Evolutionary conservation across 2,888 invertebrate genomes (phyloP).

Genomic region (Standfussiana lucernea): DNA sequence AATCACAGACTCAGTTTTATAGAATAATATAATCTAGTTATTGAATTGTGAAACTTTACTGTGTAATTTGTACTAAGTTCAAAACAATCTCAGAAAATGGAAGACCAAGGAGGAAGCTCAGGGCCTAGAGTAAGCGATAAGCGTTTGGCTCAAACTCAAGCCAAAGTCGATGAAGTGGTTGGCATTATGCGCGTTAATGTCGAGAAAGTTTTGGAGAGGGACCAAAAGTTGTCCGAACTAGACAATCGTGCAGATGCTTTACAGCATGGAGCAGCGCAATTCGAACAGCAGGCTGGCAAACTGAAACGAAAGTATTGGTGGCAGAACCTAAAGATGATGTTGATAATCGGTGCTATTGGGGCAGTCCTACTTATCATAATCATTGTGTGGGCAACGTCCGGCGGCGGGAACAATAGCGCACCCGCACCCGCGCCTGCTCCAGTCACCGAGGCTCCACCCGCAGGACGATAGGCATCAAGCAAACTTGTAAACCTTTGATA

Average conservation of each 20-base stretch:
- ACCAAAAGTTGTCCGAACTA: conserved; percentile 98
- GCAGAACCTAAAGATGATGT: conserved; percentile 99
- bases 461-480: conserved; percentile 78
- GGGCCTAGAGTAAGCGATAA: conserved; percentile 88
- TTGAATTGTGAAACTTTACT: conserved; percentile 25
- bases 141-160: conserved; percentile 89
- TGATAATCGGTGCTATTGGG: conserved; percentile 96
- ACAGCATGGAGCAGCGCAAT: conserved; percentile 98
- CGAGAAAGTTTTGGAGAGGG: conserved; percentile 98
- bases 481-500: conserved; percentile 62
- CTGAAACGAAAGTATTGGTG: conserved; percentile 99
- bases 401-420: conserved; percentile 62
- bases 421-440: conserved; percentile 71
- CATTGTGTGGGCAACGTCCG: conserved; percentile 91
- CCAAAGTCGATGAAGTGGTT: conserved; percentile 93
- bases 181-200: conserved; percentile 99
- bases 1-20: conserved; percentile 29
- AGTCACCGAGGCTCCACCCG: conserved; percentile 65
- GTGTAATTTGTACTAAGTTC: conserved; percentile 31
- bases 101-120: conserved; percentile 89
- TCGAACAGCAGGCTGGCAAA: conserved; percentile 99
- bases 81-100: conserved; percentile 78
- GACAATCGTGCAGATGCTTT: conserved; percentile 98
- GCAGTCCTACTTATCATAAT: conserved; percentile 95
- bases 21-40: conserved; percentile 11